Evolutionary conservation across 2,888 invertebrate species (phyloP), one percentile per base, ranked within the genome.

Genomic region (Melipona bicolor): DNA sequence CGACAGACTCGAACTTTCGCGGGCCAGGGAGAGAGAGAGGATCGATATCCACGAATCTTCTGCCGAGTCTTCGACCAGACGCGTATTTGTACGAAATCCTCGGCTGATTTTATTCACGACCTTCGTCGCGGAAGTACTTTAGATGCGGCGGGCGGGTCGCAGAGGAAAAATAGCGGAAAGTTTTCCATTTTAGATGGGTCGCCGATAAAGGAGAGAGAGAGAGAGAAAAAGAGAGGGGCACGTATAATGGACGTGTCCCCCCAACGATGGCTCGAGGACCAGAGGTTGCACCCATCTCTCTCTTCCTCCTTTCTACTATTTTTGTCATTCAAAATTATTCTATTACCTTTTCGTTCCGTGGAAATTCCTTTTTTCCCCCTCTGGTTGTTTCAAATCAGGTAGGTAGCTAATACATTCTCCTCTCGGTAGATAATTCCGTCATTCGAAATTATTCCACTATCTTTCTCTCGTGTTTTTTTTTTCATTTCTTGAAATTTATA

Each of bases 101-200:
- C 75, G 80, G 67, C 79, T 75, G 74, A 75, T 82, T 82, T 82
- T 79, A 82, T 82, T 82, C 82, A 80, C 61, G 61, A 79, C 67
- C 83, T 70, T 84, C 54, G 64, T 52, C 70, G 70, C 70, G 77
- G 67, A 81, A 77, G 81, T 84, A 84, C 83, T 84, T 84, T 84
- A 59, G 81, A 81, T 72, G 74, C 77, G 65, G 64, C 59, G 65
- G 61, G 36, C 67, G 80, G 79, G 36, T 32, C 54, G 75, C 5
- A 0, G 19, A 54, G 75, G 72, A 68, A 80, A 83, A 80, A 78
- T 81, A 71, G 74, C 70, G 81, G 74, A 77, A 77, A 77, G 67
- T 81, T 81, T 77, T 77, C 83, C 81, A 84, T 81, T 84, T 77
- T 74, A 71, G 77, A 81, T 73, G 77, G 59, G 52, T 69, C 59